Base-by-base conservation (phyloP, 2,888 invertebrate species). In the Drosophila cracens region DNA sequence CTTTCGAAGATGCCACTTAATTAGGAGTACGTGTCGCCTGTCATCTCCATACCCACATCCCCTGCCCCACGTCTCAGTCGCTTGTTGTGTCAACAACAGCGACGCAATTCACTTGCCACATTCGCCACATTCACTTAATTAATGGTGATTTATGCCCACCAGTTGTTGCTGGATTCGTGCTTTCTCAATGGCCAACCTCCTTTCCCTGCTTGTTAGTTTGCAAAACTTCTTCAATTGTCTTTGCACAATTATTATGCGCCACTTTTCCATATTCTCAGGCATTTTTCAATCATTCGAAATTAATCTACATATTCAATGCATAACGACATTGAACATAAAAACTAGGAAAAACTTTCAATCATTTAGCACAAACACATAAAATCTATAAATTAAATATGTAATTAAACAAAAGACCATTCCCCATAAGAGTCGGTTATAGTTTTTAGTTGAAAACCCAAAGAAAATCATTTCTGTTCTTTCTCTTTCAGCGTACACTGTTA, bases 91-190 rank as follows among this genome's bases (percentile, higher is more conserved):
- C 87, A 88, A 77, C 79, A 83, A 65, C 82, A 79, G 63, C 57
- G 64, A 60, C 74, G 74, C 89, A 89, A 73, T 87, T 87, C 82
- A 83, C 70, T 87, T 83, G 74, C 40, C 56, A 51, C 68, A 68
- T 67, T 64, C 78, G 71, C 38, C 27, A 38, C 65, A 71, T 62
- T 63, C 74, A 53, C 59, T 87, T 83, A 83, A 87, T 87, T 87
- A 85, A 89, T 89, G 83, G 66, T 87, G 89, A 89, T 87, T 87
- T 89, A 87, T 89, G 80, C 76, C 27, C 68, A 51, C 38, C 74
- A 72, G 72, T 74, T 76, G 38, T 56, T 31, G 38, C n/a, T 16
- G 78, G 49, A 59, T 61, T 67, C 36, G 4, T 27, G 48, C 38
- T 48, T 48, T 33, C 18, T 38, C n/a, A 54, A 69, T 53, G 29